Evolutionary conservation across 35 echinoderm and acorn worm species (phyloP), one percentile per base, ranked within the genome.

Genomic region (Hemicentrotus pulcherrimus): DNA sequence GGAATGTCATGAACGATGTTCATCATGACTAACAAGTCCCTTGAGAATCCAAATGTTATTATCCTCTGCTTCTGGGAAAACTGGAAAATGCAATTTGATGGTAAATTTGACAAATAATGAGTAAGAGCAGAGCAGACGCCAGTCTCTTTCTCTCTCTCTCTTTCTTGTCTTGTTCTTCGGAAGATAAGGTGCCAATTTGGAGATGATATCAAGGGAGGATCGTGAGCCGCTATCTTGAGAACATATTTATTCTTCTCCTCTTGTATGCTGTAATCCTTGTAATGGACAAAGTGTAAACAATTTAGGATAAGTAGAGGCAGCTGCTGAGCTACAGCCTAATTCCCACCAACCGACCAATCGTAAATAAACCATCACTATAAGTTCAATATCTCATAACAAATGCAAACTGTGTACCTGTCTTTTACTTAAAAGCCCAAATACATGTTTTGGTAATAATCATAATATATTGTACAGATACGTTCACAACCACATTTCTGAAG

Each of bases 191-290:
- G 65, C 65, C 65, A n/a, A 78, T 78, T 78, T 28, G 19, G 5
- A 71, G 61, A 78, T n/a, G 65, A 28, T 78, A 78, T 78, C 65
- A 78, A 78, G 65, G 65, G 65, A 0, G 7, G 22, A 78, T 7
- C 22, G 65, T 78, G 19, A 78, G 65, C 65, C 65, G 65, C 65
- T 78, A 78, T 78, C 65, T 78, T 78, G 65, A 78, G 65, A 78
- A 78, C 65, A 78, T 78, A 78, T 78, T 78, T 78, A 78, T 78
- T 78, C 28, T 78, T 78, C 65, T 78, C 65, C 65, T n/a, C 19
- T 78, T 78, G 65, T 78, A 78, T 78, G 65, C 65, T 78, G 65
- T 78, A 78, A 78, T 78, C 65, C 65, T 78, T 78, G 65, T 78
- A 78, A 78, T 78, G 65, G 65, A 78, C 65, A 78, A 78, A 28